These are phyloP conservation scores for Neosilurus mollespiculum DNA, from an alignment of 2,797 vertebrate species.

Conservation along the genomic window DNA sequence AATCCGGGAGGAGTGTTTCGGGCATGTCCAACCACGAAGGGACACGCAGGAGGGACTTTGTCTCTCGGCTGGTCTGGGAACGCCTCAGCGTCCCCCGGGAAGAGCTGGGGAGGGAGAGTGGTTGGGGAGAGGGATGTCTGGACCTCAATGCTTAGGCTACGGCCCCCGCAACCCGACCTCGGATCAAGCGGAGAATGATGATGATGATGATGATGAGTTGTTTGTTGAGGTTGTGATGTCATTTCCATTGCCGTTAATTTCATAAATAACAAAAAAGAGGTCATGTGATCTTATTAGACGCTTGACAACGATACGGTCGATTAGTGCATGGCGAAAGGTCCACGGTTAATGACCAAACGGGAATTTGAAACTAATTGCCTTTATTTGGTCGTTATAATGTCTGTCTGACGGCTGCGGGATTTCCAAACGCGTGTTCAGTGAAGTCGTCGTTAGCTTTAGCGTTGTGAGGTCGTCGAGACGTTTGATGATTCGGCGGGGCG, in stretches of 20 bases:
- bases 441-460: conserved; percentile 42
- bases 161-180: too few species aligned
- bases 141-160: too few species aligned
- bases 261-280: too few species aligned
- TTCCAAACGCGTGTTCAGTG: conserved; percentile 45
- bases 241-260: not conserved
- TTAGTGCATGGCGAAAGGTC: conserved; percentile 29
- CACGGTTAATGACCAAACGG: conserved; percentile 16
- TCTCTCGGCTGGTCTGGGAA: too few species aligned
- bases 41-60: too few species aligned
- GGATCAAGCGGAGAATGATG: too few species aligned
- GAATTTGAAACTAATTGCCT: conserved; percentile 42
- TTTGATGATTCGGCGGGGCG: conserved; percentile 67
- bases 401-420: conserved; percentile 28
- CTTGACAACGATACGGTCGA: not conserved
- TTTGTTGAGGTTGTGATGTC: not conserved
- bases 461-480: conserved; percentile 36
- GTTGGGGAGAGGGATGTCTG: too few species aligned
- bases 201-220: too few species aligned
- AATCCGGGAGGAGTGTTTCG: too few species aligned
- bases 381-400: conserved; percentile 38
- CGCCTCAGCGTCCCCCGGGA: too few species aligned
- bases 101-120: too few species aligned
- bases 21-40: too few species aligned
- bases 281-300: conserved; percentile 8